Conservation (phyloP, 2,797 vertebrate species). For the Carapus acus region DNA sequence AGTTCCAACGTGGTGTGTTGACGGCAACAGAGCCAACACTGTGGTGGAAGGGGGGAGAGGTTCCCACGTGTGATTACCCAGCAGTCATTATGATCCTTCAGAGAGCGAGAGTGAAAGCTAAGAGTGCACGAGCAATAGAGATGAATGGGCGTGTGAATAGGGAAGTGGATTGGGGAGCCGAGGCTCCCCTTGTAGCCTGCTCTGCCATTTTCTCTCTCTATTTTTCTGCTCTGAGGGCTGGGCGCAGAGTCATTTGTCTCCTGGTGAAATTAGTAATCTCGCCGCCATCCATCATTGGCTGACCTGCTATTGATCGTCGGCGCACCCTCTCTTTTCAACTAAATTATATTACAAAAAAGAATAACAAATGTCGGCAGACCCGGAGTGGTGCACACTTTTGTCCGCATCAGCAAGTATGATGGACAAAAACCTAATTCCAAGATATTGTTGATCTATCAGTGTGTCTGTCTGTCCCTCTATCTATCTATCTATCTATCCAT, state of each 20-base stretch:
- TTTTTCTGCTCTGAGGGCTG: slow-evolving; percentile 48
- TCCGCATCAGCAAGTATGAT: slow-evolving; percentile 37
- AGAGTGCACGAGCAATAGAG: slow-evolving; percentile 55
- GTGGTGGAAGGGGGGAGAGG: slow-evolving; percentile 12
- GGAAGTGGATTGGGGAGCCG: slow-evolving; percentile 51
- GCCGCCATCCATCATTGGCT: slow-evolving; percentile 74
- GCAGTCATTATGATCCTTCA: slow-evolving; percentile 52
- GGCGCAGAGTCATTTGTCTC: slow-evolving; percentile 70
- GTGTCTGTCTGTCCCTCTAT: too few species aligned
- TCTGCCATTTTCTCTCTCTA: slow-evolving; percentile 52
- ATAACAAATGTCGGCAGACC: slow-evolving; percentile 61
- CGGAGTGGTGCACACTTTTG: slow-evolving; percentile 32
- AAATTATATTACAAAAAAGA: slow-evolving; percentile 73
- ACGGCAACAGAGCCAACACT: slow-evolving; percentile 21
- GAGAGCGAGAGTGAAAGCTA: slow-evolving; percentile 52
- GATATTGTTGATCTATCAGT: too few species aligned
- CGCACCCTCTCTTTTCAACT: slow-evolving; percentile 73
- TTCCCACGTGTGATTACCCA: slow-evolving; percentile 52
- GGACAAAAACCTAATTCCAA: too few species aligned
- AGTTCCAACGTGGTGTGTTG: slow-evolving; percentile 23
- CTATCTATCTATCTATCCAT: too few species aligned
- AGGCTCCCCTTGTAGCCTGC: slow-evolving; percentile 34
- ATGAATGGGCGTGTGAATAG: slow-evolving; percentile 58
- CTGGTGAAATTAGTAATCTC: slow-evolving; percentile 75
- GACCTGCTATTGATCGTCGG: slow-evolving; percentile 72